A percentile compares a stretch with the other conserved stretches of the same genome.
These are phyloP conservation scores for Anthopleura xanthogrammica DNA, from an alignment of 92 coral and sea anemone genomes.

Conservation along the genomic window DNA sequence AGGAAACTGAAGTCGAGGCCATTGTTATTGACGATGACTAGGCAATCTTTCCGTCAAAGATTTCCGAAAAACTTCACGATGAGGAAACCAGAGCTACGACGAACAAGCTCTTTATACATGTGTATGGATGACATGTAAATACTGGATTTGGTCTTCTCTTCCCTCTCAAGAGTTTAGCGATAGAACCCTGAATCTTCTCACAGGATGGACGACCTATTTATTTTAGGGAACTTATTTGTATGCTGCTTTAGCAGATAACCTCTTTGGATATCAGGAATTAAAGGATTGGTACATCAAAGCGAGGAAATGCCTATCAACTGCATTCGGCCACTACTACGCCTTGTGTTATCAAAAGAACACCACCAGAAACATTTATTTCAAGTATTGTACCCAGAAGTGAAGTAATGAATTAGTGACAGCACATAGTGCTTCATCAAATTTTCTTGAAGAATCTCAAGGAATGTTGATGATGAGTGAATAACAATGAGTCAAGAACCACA, in stretches of 20 bases:
- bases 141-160: background rate
- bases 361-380: too few species aligned
- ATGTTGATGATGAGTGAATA: too few species aligned
- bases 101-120: background rate
- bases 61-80: background rate
- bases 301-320: too few species aligned
- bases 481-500: too few species aligned
- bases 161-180: constrained; percentile 1
- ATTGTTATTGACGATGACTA: constrained; percentile 86
- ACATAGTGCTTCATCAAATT: too few species aligned
- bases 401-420: too few species aligned
- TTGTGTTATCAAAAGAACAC: too few species aligned
- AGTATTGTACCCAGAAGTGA: too few species aligned
- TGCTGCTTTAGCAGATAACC: background rate
- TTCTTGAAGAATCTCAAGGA: too few species aligned
- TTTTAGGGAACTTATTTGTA: background rate
- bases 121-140: background rate
- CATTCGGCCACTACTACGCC: too few species aligned
- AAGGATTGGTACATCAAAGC: background rate
- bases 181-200: background rate
- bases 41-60: background rate
- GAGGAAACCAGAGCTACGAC: background rate
- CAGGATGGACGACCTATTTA: background rate
- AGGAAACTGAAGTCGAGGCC: constrained; percentile 54
- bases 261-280: background rate